These are phyloP conservation scores for Dioctria linearis DNA, from an alignment of 2,888 invertebrate species.

Conservation along the genomic window DNA sequence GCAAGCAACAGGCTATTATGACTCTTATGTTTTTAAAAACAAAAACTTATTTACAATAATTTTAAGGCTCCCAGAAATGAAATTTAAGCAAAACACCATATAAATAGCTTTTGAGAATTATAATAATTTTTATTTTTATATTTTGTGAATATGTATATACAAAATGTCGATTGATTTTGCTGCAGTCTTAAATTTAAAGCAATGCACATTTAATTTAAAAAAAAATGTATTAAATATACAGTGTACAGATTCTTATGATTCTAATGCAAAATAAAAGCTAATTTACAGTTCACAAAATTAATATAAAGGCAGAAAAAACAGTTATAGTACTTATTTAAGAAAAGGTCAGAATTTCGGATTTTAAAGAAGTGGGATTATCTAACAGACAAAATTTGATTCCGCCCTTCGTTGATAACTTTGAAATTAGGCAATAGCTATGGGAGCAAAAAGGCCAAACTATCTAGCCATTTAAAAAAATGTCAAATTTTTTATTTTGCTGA, in stretches of 20 bases:
- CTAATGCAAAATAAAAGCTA: neutral
- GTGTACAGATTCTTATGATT: constrained; percentile 4
- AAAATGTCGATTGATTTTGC: constrained; percentile 17
- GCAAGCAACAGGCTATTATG: constrained; percentile 29
- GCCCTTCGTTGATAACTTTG: too few species aligned
- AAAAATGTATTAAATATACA: constrained; percentile 31
- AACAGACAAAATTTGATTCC: too few species aligned
- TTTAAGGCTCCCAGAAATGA: constrained; percentile 30
- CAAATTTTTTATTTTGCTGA: too few species aligned
- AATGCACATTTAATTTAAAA: neutral
- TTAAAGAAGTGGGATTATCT: too few species aligned
- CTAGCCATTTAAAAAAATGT: too few species aligned
- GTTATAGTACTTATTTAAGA: neutral
- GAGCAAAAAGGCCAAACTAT: too few species aligned
- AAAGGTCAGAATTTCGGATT: too few species aligned
- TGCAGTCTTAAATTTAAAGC: constrained; percentile 17
- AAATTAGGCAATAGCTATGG: too few species aligned
- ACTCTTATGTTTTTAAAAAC: neutral
- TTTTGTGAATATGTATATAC: constrained; percentile 29
- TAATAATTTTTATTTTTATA: neutral
- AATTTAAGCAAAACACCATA: constrained; percentile 56
- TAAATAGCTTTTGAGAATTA: constrained; percentile 47
- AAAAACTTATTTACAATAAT: constrained; percentile 36
- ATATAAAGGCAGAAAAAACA: neutral
- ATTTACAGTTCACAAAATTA: neutral